A percentile compares a stretch with the other conserved stretches of the same genome.
These are phyloP conservation scores for Rhegmatorhina hoffmannsi DNA, from an alignment of 2,113 vertebrate genomes.

Conservation along the genomic window DNA sequence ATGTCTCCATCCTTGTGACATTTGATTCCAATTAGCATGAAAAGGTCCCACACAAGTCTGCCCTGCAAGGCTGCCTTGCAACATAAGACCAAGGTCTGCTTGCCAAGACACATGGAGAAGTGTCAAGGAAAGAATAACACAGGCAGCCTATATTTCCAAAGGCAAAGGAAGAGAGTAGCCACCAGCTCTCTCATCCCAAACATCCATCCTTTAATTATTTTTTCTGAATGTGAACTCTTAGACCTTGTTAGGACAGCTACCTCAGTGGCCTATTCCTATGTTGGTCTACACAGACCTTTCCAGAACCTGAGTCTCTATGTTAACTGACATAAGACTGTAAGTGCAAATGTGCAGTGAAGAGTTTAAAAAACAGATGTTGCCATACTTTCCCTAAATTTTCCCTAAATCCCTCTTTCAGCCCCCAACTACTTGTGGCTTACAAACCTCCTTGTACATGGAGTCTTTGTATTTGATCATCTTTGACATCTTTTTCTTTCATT, in stretches of 20 bases:
- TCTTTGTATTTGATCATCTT: not conserved
- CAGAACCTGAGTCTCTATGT: not conserved
- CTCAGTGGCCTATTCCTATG: not conserved
- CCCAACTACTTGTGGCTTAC: not conserved
- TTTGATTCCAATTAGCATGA: conserved; percentile 19
- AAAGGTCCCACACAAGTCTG: not conserved
- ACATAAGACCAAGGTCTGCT: not conserved
- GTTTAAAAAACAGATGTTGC: not conserved
- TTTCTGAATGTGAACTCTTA: not conserved
- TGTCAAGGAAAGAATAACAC: not conserved
- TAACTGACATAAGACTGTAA: not conserved
- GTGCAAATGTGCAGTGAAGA: not conserved
- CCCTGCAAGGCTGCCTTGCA: not conserved
- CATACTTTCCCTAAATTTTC: not conserved
- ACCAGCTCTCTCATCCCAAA: not conserved
- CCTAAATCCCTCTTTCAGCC: not conserved
- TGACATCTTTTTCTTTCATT: not conserved
- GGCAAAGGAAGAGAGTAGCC: not conserved
- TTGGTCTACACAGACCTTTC: not conserved
- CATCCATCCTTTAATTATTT: not conserved
- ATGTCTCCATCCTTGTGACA: not conserved
- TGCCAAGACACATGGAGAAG: not conserved
- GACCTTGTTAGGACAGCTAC: not conserved
- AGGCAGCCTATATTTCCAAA: not conserved
- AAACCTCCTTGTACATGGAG: not conserved